These are phyloP conservation scores for Montipora sp. DNA, from an alignment of 64 coral and sea anemone species.

Conservation along the genomic window DNA sequence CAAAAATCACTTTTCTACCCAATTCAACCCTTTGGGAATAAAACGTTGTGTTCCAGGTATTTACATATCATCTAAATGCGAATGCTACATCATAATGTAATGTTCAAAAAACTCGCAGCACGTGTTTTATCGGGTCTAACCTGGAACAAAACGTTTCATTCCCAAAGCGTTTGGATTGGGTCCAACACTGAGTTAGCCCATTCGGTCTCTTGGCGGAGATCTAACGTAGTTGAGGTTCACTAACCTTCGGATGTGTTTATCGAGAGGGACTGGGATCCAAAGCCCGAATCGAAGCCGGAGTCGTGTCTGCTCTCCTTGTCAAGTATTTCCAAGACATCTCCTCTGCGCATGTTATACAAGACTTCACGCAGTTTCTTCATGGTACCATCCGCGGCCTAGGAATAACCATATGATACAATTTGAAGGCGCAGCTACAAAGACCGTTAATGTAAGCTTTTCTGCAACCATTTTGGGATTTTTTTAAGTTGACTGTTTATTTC, in stretches of 20 bases:
- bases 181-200: too few relatives aligned
- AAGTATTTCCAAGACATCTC: conserved; percentile 56
- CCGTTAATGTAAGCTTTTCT: background rate
- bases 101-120: too few relatives aligned
- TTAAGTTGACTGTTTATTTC: background rate
- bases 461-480: background rate
- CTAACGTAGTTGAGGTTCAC: background rate
- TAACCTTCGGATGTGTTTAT: conserved; percentile 50
- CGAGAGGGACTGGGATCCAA: conserved; percentile 76
- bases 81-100: too few relatives aligned
- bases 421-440: background rate
- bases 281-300: conserved; percentile 67
- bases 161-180: too few relatives aligned
- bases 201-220: background rate
- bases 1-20: too few relatives aligned
- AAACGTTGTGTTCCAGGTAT: too few relatives aligned
- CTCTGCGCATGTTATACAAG: conserved; percentile 61
- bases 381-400: conserved; percentile 60
- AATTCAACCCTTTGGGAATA: too few relatives aligned
- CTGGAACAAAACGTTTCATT: too few relatives aligned
- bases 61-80: too few relatives aligned
- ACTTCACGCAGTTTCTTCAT: conserved; percentile 44
- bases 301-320: conserved; percentile 31
- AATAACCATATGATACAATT: background rate
- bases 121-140: too few relatives aligned